Evolutionary conservation across 2,797 vertebrate species (phyloP), one percentile per base, ranked within the genome.

Genomic region (Catostomus latipinnis): DNA sequence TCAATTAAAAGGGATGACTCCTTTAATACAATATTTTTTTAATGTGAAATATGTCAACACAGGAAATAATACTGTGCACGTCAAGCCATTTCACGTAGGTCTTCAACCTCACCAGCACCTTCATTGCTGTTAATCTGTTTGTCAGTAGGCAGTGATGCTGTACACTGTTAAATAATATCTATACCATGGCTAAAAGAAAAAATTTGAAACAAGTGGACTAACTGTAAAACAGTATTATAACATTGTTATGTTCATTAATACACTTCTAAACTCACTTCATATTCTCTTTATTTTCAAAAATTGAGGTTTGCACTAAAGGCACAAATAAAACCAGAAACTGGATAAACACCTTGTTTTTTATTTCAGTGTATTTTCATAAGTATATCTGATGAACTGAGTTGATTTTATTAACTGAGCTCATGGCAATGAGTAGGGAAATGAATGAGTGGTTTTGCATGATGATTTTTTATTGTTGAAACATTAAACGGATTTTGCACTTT

Each of bases 241-340:
- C 50, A 22, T 45, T 48, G 14, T 18, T n/a, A n/a, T 63, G 11
- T 67, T 45, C 12, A 74, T 46, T 61, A 71, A n/a, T 72, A 66
- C 68, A 43, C 46, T 13, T 71, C 22, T 53, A 46, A 18, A 34
- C 34, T 34, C 34, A 88, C 87, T 82, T 81, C 46, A 12, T 68
- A 54, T 60, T 74, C 11, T 54, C 80, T 89, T 90, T 86, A 86
- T 90, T 90, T 90, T 88, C 85, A 86, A 91, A 86, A 93, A 91
- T 91, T 88, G 90, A 93, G 34, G 88, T 90, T 90, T 92, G 89
- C 91, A 90, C 90, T 91, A 66, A 65, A 88, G 82, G 91, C 49
- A 80, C 62, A 74, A 87, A 85, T 84, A 87, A 87, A 87, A 77
- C 1, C 6, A 56, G 34, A 71, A 71, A 8, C 9, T 65, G 45